Conservation (phyloP, 2,113 vertebrate species). For the Epinephelus moara region DNA sequence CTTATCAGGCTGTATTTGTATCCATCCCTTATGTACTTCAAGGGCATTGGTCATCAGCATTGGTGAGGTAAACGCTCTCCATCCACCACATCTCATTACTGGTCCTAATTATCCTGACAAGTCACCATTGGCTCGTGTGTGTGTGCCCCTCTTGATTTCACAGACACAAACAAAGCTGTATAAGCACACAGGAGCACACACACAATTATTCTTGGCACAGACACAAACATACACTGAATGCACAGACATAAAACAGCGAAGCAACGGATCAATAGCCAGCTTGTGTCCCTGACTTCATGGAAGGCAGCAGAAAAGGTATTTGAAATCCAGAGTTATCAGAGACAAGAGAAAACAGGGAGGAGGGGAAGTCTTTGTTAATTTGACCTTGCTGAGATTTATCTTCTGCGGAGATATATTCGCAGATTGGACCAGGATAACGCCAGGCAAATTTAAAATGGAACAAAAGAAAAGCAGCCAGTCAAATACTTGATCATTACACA, state of each 20-base stretch:
- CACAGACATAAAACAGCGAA: slow-evolving; percentile 63
- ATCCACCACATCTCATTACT: slow-evolving; percentile 77
- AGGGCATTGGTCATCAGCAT: slow-evolving; percentile 75
- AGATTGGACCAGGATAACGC: slow-evolving; percentile 35
- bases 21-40: slow-evolving; percentile 70
- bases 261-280: slow-evolving; percentile 69
- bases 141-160: slow-evolving; percentile 31
- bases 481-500: slow-evolving; percentile 25
- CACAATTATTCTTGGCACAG: slow-evolving; percentile 68
- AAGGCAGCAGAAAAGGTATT: slow-evolving; percentile 62
- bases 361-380: slow-evolving; percentile 62
- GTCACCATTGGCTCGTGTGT: slow-evolving; percentile 63
- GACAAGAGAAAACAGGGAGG: slow-evolving; percentile 40
- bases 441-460: slow-evolving; percentile 18
- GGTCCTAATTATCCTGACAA: slow-evolving; percentile 79
- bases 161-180: slow-evolving; percentile 66
- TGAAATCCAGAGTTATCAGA: slow-evolving; percentile 69
- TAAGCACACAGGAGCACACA: slow-evolving; percentile 34
- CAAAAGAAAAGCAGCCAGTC: slow-evolving; percentile 34
- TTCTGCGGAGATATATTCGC: slow-evolving; percentile 34
- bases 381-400: slow-evolving; percentile 70
- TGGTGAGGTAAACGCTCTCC: slow-evolving; percentile 68
- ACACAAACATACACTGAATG: slow-evolving; percentile 70
- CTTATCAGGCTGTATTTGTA: slow-evolving; percentile 49
- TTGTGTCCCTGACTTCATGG: slow-evolving; percentile 68